Conservation (phyloP, 2,797 vertebrate species). For the Gallinago stenura region DNA sequence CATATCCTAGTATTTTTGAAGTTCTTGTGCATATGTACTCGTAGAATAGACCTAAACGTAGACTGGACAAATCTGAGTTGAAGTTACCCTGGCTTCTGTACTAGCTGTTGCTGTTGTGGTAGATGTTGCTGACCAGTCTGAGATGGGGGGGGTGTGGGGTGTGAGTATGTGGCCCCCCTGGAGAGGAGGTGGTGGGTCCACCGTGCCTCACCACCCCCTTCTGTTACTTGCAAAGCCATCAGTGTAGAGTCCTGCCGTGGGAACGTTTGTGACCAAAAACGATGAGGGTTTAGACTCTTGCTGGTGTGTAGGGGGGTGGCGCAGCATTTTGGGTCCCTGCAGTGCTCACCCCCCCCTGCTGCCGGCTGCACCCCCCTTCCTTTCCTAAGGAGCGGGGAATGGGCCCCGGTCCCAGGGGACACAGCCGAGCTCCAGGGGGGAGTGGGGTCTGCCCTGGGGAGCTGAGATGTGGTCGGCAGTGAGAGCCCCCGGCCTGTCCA, state of each 20-base stretch:
- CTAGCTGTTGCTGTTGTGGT: conserved; percentile 76
- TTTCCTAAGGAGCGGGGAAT: not conserved
- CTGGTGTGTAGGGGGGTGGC: conserved; percentile 45
- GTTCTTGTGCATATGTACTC: conserved; percentile 77
- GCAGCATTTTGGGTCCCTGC: conserved; percentile 51
- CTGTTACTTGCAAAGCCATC: conserved; percentile 49
- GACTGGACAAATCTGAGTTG: conserved; percentile 77
- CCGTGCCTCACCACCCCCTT: not conserved
- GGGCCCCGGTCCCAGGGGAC: too few species aligned
- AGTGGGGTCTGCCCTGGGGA: conserved; percentile 29
- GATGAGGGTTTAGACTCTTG: conserved; percentile 58
- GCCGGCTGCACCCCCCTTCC: not conserved
- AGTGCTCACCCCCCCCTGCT: not conserved
- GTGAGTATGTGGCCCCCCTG: not conserved
- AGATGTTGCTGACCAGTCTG: conserved; percentile 68
- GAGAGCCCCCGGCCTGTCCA: conserved; percentile 13
- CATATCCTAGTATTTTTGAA: conserved; percentile 77
- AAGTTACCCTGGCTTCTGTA: conserved; percentile 71
- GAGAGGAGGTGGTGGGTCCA: not conserved
- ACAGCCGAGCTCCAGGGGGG: not conserved
- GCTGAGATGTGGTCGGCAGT: conserved; percentile 7
- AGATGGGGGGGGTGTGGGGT: not conserved
- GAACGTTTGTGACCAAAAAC: conserved; percentile 70
- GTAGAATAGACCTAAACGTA: conserved; percentile 76
- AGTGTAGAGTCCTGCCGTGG: conserved; percentile 17